Evolutionary conservation across 2,888 invertebrate genomes (phyloP).

Genomic region (Balanococcus diminutus): DNA sequence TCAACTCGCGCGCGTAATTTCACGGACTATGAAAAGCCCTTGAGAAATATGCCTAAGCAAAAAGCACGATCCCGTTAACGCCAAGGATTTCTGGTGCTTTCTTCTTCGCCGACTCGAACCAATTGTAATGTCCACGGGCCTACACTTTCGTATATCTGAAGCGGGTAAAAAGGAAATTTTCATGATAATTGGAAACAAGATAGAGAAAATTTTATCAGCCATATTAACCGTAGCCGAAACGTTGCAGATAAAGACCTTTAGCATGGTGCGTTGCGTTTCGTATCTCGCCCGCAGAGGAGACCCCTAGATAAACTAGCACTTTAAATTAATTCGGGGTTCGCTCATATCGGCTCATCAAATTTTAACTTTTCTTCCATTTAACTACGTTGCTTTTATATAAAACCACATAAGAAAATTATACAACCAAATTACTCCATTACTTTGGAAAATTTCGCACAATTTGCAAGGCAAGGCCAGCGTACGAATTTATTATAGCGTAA

Average conservation of each 20-base stretch:
- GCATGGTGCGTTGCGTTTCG: background rate
- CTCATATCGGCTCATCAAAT: slow-evolving; percentile 34
- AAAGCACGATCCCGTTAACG: background rate
- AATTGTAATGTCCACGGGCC: background rate
- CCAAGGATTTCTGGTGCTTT: background rate
- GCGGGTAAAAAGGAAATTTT: background rate
- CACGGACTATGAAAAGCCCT: background rate
- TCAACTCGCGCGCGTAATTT: background rate
- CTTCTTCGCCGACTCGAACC: background rate
- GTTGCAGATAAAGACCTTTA: background rate
- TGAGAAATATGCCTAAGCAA: background rate
- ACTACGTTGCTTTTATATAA: background rate
- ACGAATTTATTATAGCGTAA: slow-evolving; percentile 3
- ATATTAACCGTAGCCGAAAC: background rate
- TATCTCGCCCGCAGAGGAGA: background rate
- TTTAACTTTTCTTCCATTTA: slow-evolving; percentile 15
- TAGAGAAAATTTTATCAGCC: slow-evolving; percentile 12
- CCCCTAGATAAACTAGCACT: background rate
- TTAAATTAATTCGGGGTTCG: slow-evolving; percentile 22
- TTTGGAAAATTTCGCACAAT: slow-evolving; percentile 6
- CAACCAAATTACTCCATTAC: slow-evolving; percentile 36
- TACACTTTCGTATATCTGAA: background rate
- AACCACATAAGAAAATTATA: slow-evolving; percentile 44
- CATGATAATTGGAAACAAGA: background rate
- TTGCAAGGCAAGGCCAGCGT: background rate